Conservation (phyloP, 2,797 vertebrate species). For the Sardinella longiceps region DNA sequence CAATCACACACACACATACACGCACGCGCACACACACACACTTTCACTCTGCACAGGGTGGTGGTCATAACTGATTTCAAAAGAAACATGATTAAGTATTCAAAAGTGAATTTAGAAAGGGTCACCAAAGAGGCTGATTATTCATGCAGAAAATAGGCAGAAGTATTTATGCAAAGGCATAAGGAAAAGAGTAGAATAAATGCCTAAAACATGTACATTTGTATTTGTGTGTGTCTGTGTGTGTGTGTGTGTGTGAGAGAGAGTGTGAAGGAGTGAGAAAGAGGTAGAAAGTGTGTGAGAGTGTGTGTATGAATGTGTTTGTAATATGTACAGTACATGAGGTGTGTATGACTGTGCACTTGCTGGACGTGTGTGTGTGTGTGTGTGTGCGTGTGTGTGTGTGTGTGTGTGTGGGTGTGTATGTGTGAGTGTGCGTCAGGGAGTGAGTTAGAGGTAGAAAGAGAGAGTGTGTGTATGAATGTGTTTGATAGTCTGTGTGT, state of each 20-base stretch:
- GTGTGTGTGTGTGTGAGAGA: too few relatives aligned
- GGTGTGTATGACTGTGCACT: too few relatives aligned
- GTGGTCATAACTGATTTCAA: not conserved
- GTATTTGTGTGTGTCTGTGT: not conserved
- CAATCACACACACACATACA: not conserved
- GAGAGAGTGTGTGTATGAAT: not conserved
- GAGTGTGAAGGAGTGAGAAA: too few relatives aligned
- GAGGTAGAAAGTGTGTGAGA: too few relatives aligned
- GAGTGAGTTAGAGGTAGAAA: too few relatives aligned
- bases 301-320: not conserved
- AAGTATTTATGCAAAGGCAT: not conserved
- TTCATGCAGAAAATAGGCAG: conserved; percentile 26
- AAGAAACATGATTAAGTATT: not conserved
- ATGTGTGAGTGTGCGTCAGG: conserved; percentile 8
- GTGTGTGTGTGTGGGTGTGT: not conserved
- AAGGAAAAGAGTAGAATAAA: conserved; percentile 28
- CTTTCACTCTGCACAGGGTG: not conserved
- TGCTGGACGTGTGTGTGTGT: too few relatives aligned
- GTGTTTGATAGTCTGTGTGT: not conserved
- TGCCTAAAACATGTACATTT: conserved; percentile 28
- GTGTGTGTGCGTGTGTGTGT: too few relatives aligned
- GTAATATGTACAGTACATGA: too few relatives aligned
- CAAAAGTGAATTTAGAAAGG: not conserved
- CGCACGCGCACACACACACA: conserved; percentile 32
- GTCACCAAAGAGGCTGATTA: not conserved